A percentile compares a stretch with the other conserved stretches of the same genome.
These are phyloP conservation scores for Drosophila pseudotakahashii DNA, from an alignment of 2,888 invertebrate genomes.

Conservation along the genomic window DNA sequence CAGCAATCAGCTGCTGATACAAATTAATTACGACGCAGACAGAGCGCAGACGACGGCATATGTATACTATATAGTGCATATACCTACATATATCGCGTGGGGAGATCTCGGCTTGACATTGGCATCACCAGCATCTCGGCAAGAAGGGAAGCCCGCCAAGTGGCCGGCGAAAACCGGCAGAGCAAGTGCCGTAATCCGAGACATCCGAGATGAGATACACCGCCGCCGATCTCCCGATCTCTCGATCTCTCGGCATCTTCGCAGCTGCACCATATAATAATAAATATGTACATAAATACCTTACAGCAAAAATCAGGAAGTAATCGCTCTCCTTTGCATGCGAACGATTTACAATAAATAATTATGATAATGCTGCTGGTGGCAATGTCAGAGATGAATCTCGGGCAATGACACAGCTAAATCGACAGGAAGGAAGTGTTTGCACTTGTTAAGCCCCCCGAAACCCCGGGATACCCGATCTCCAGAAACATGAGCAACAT, in stretches of 20 bases:
- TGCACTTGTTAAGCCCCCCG: conserved; percentile 45
- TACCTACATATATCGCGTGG: conserved; percentile 22
- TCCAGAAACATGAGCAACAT: conserved; percentile 9
- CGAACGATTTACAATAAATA: conserved; percentile 67
- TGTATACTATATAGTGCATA: not conserved
- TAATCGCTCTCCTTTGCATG: conserved; percentile 43
- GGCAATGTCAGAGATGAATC: conserved; percentile 29
- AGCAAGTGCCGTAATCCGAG: conserved; percentile 38
- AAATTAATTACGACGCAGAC: conserved; percentile 70
- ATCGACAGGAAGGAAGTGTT: conserved; percentile 58
- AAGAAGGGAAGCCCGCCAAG: conserved; percentile 33
- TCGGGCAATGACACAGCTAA: conserved; percentile 48
- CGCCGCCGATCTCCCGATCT: conserved; percentile 1
- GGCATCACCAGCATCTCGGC: conserved; percentile 4
- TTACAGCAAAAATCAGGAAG: conserved; percentile 37
- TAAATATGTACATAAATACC: not conserved
- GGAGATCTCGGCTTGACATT: conserved; percentile 41
- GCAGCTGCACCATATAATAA: conserved; percentile 30
- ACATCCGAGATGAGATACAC: not conserved
- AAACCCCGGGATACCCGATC: not conserved
- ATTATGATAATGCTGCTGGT: conserved; percentile 54
- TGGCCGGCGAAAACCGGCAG: conserved; percentile 25
- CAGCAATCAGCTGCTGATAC: conserved; percentile 48
- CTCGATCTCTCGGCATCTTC: not conserved
- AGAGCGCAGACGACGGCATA: conserved; percentile 47